phyloP scores from a whole-genome alignment of 2,888 invertebrate species.

The Drosophila multiciliata region DNA sequence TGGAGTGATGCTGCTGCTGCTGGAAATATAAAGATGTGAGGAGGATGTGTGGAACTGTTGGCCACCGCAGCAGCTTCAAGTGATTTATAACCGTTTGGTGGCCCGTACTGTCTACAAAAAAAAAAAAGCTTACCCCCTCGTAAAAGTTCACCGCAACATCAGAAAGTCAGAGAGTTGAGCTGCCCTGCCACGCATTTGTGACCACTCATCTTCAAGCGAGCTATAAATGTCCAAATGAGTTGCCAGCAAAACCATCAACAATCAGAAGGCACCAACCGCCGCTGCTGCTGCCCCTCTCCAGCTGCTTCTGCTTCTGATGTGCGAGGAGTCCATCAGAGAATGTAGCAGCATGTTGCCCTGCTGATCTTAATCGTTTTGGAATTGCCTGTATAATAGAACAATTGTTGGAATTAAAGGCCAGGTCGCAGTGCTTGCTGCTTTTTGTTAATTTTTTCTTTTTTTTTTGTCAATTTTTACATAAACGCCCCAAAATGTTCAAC shows the following conservation, averaged over 20 bases:
- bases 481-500: constrained; percentile 20
- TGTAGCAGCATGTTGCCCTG: constrained; percentile 36
- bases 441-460: constrained; percentile 5
- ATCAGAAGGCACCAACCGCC: constrained; percentile 23
- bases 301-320: background rate
- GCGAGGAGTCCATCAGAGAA: constrained; percentile 23
- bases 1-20: constrained; percentile 8
- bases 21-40: constrained; percentile 6
- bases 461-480: constrained; percentile 34
- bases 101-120: constrained; percentile 30
- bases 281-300: background rate
- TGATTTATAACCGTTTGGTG: constrained; percentile 77
- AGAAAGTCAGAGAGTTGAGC: constrained; percentile 15
- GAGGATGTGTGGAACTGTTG: constrained; percentile 30
- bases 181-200: constrained; percentile 65
- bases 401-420: constrained; percentile 61
- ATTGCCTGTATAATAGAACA: constrained; percentile 83
- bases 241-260: constrained; percentile 70
- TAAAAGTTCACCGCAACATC: constrained; percentile 55
- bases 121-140: constrained; percentile 56
- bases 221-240: constrained; percentile 83
- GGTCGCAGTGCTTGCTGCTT: constrained; percentile 16
- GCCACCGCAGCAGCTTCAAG: constrained; percentile 50
- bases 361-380: constrained; percentile 81
- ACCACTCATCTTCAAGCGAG: constrained; percentile 76